These are phyloP conservation scores for Leptocoma aspasia DNA, from an alignment of 2,113 vertebrate species.

Conservation along the genomic window DNA sequence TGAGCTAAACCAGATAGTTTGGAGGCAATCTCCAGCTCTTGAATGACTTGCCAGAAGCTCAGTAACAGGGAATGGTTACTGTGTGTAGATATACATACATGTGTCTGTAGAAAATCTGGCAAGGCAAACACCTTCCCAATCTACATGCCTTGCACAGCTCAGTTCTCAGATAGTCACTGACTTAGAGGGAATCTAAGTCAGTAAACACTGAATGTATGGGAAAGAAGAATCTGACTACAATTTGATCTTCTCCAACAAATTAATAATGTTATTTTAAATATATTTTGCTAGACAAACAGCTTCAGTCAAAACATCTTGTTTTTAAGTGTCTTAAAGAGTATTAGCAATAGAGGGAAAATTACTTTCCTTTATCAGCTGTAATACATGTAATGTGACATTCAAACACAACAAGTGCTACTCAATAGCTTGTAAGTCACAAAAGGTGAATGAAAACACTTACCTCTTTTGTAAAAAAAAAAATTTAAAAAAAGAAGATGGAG, in stretches of 20 bases:
- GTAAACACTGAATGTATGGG: not conserved
- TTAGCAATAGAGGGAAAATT: conserved; percentile 48
- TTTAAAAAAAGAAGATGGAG: not conserved
- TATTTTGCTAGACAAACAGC: conserved; percentile 18
- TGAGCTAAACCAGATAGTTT: not conserved
- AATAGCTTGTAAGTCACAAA: conserved; percentile 59
- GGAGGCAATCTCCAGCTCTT: not conserved
- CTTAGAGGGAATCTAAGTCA: not conserved
- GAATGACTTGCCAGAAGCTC: not conserved
- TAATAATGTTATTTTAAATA: not conserved
- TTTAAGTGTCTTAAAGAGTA: conserved; percentile 39
- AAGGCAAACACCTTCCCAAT: not conserved
- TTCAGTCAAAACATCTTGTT: conserved; percentile 37
- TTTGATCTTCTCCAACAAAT: not conserved
- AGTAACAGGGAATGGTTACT: not conserved
- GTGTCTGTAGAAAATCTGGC: not conserved
- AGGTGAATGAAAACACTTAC: conserved; percentile 68
- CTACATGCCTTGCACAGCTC: not conserved
- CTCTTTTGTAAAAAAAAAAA: conserved; percentile 25
- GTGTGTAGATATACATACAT: not conserved
- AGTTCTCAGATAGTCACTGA: not conserved
- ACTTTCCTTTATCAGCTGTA: conserved; percentile 59
- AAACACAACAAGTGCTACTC: conserved; percentile 65
- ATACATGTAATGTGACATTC: conserved; percentile 63
- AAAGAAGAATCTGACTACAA: not conserved